A percentile compares a stretch with the other conserved stretches of the same genome.
Conservation (phyloP, 2,113 vertebrate genomes). For the Hemichromis elongatus region DNA sequence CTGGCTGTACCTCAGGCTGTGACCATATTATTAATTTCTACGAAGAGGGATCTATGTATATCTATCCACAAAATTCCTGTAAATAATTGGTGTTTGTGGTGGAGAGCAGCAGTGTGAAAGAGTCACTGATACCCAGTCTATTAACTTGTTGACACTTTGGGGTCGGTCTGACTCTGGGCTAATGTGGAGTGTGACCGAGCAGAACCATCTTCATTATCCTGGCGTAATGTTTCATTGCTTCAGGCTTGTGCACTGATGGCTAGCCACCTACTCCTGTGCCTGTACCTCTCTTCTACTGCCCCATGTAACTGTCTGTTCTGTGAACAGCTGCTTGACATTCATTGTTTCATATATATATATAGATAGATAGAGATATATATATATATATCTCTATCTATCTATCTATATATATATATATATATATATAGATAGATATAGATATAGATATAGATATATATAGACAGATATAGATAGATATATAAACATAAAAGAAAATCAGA, state of each 20-base stretch:
- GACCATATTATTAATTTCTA: constrained; percentile 25
- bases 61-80: constrained; percentile 59
- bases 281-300: constrained; percentile 27
- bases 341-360: background rate
- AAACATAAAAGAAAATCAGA: background rate
- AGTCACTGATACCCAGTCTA: constrained; percentile 74
- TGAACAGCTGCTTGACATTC: background rate
- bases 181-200: constrained; percentile 79
- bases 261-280: constrained; percentile 35
- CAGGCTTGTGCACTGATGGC: constrained; percentile 59
- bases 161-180: constrained; percentile 77
- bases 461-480: background rate
- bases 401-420: background rate
- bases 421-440: background rate
- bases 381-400: no score
- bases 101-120: constrained; percentile 58
- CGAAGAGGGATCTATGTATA: constrained; percentile 44
- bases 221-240: constrained; percentile 75
- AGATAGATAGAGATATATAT: no score
- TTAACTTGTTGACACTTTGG: constrained; percentile 83
- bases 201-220: constrained; percentile 81
- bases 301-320: constrained; percentile 26
- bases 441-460: background rate
- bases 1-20: background rate
- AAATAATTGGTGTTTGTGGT: constrained; percentile 64